Evolutionary conservation across 2,797 vertebrate genomes (phyloP).

Genomic region (Pantherophis alleghaniensis): DNA sequence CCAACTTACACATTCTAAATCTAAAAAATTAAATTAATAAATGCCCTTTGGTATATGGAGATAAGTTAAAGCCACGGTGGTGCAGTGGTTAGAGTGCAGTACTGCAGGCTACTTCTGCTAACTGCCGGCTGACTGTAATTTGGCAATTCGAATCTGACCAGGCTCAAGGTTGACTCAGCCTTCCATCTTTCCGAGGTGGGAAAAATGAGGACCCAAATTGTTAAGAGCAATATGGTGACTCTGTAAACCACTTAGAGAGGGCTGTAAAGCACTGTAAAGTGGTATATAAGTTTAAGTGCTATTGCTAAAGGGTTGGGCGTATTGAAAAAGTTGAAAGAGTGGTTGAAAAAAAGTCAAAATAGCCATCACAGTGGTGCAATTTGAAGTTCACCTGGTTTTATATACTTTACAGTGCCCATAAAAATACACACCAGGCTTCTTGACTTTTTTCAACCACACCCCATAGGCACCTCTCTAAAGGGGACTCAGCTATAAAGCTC

Average conservation of each 20-base stretch:
- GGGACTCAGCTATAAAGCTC: neutral
- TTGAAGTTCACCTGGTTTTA: neutral
- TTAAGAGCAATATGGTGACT: no score
- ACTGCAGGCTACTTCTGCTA: no score
- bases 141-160: no score
- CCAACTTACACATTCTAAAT: neutral
- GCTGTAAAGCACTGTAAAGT: no score
- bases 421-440: neutral
- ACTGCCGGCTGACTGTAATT: no score
- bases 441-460: neutral
- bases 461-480: neutral
- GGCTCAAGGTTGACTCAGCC: no score
- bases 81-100: no score
- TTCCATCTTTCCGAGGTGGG: no score
- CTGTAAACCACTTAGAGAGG: no score
- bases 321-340: neutral
- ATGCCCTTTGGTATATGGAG: neutral
- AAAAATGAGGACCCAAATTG: no score
- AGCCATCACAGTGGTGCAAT: neutral
- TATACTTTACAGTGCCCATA: neutral
- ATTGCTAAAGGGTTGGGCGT: neutral
- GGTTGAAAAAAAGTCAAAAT: neutral
- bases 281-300: no score
- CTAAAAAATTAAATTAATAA: neutral
- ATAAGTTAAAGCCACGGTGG: neutral